A percentile compares a stretch with the other conserved stretches of the same genome.
phyloP scores from a whole-genome alignment of 2,797 vertebrate species.

The Typhlichthys subterraneus region DNA sequence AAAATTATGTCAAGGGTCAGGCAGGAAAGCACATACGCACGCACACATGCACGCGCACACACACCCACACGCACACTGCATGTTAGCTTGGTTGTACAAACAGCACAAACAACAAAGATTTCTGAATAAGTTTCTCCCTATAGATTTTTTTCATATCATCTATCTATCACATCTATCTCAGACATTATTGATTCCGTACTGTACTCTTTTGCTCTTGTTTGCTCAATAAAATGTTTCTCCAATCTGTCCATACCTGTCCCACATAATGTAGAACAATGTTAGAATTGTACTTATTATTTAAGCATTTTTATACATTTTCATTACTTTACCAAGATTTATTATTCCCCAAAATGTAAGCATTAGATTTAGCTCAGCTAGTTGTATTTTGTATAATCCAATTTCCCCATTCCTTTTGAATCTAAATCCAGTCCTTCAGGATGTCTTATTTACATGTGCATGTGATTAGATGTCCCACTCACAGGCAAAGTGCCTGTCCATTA shows the following conservation, averaged over 20 bases:
- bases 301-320: slow-evolving; percentile 5
- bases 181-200: slow-evolving; percentile 13
- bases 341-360: background rate
- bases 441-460: slow-evolving; percentile 5
- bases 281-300: slow-evolving; percentile 13
- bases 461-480: slow-evolving; percentile 18
- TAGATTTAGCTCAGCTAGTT: slow-evolving; percentile 14
- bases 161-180: slow-evolving; percentile 15
- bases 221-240: background rate
- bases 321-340: background rate
- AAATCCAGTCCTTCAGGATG: slow-evolving; percentile 14
- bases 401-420: background rate
- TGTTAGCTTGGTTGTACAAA: background rate
- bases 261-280: slow-evolving; percentile 44
- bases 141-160: background rate
- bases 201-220: background rate
- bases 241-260: slow-evolving; percentile 42
- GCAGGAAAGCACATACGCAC: slow-evolving; percentile 6
- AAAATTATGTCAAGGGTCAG: slow-evolving; percentile 23
- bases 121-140: slow-evolving; percentile 4
- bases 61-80: slow-evolving; percentile 13
- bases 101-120: slow-evolving; percentile 12
- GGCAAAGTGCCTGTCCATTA: slow-evolving; percentile 39
- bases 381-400: slow-evolving; percentile 3
- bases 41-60: background rate